Conservation (phyloP, 2,888 invertebrate species). For the Tetragnatha montana region DNA sequence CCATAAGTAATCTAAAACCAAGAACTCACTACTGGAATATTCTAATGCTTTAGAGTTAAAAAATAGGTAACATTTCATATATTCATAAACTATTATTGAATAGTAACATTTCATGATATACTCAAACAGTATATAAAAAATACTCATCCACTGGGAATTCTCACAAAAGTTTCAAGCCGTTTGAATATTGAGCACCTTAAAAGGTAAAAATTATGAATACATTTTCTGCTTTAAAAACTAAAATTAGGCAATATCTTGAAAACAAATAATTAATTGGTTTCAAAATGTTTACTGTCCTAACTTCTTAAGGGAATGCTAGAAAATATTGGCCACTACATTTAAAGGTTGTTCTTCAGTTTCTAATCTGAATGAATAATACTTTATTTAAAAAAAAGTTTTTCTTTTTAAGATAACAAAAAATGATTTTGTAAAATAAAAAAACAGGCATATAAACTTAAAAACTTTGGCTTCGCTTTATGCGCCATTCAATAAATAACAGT, state of each 20-base stretch:
- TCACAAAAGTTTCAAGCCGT: neutral
- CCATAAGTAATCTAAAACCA: neutral
- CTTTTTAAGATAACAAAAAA: neutral
- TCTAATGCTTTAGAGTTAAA: neutral
- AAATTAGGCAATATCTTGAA: neutral
- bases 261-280: neutral
- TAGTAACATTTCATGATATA: neutral
- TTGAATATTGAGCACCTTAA: neutral
- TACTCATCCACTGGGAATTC: neutral
- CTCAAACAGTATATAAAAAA: neutral
- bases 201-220: neutral
- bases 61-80: neutral
- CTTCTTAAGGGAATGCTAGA: neutral
- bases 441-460: slow-evolving; percentile 37
- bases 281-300: neutral
- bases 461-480: slow-evolving; percentile 44
- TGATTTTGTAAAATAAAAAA: slow-evolving; percentile 11
- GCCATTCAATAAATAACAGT: neutral
- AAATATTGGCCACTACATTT: neutral
- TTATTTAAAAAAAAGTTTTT: neutral
- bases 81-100: neutral
- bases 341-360: neutral
- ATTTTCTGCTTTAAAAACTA: neutral
- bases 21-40: neutral
- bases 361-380: neutral